phyloP scores from a whole-genome alignment of 2,113 vertebrate species.

The Oryzias celebensis region DNA sequence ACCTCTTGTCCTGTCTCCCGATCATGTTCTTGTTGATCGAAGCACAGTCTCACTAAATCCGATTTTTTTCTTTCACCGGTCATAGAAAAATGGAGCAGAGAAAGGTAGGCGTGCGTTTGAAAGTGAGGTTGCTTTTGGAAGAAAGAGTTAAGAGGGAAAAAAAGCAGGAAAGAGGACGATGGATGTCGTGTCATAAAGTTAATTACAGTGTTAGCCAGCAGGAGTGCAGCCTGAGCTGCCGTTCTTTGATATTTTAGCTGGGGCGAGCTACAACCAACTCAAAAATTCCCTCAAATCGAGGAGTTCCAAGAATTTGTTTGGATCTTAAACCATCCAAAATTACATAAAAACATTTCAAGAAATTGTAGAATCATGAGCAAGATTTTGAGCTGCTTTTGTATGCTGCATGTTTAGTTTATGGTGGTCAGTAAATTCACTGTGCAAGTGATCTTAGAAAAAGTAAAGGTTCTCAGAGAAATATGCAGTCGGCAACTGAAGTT shows the following conservation, averaged over 20 bases:
- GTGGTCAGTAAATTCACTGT: no score
- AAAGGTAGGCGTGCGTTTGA: background rate
- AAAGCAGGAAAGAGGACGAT: slow-evolving; percentile 9
- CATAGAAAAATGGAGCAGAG: background rate
- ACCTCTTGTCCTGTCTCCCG: slow-evolving; percentile 13
- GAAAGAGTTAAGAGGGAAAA: background rate
- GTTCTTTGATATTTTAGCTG: slow-evolving; percentile 57
- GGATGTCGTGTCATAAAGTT: slow-evolving; percentile 58
- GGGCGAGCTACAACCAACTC: slow-evolving; percentile 57
- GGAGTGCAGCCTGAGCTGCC: slow-evolving; percentile 39
- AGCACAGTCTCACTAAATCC: slow-evolving; percentile 44
- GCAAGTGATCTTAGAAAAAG: no score
- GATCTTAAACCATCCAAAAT: no score
- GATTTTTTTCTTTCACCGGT: slow-evolving; percentile 13
- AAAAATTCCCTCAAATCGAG: slow-evolving; percentile 49
- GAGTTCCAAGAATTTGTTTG: no score
- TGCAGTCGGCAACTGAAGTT: no score
- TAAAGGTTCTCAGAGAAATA: no score
- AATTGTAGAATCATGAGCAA: no score
- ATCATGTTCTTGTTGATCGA: slow-evolving; percentile 43
- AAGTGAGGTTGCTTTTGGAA: background rate
- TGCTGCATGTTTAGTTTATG: no score
- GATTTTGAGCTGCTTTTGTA: no score
- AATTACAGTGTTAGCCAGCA: slow-evolving; percentile 58
- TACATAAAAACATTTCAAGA: no score